Evolutionary conservation across 2,113 vertebrate species (phyloP), one percentile per base, ranked within the genome.

Genomic region (Monopterus albus): DNA sequence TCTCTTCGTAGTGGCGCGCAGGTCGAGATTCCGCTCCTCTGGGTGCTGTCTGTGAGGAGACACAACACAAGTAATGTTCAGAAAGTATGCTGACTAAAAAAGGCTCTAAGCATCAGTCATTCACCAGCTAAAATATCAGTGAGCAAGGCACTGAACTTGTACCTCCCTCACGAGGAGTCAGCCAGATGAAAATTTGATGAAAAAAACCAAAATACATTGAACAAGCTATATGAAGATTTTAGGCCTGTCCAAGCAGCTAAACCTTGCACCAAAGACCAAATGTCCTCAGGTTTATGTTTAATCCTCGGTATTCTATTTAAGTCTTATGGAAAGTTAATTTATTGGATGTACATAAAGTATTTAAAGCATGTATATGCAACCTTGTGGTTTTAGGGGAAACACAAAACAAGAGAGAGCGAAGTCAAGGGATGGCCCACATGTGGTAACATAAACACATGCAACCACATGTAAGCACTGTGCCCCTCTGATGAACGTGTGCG

Each of bases 11-110:
- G 52, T 79, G 92, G 25, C 93, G 91, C 47, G 87, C 91, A 0
- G 88, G 70, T 6, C 84, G 94, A 17, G 92, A 84, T 43, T 97
- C 96, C 47, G 93, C 92, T 78, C 92, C 92, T 89, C 95, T 96
- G 82, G 85, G 94, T 69, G 94, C 84, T 89, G 95, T 92, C 96
- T 99, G 93, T 10, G 38, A 59, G 25, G 57, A 93, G 88, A 92
- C 15, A 71, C 10, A 60, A 18, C 47, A 47, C 0, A 1, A 46
- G 3, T 1, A 17, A n/a, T 12, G 9, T 67, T n/a, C n/a, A n/a
- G n/a, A n/a, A 15, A 85, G 36, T 4, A 31, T 31, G 21, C 1
- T 12, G 15, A 62, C 20, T 15, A 3, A 31, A 26, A 39, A 18
- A 18, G 29, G 15, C 4, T 26, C 36, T 20, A 6, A 23, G 11